Conservation (phyloP, 1,140 invertebrate species). For the Pogonus chalceus region DNA sequence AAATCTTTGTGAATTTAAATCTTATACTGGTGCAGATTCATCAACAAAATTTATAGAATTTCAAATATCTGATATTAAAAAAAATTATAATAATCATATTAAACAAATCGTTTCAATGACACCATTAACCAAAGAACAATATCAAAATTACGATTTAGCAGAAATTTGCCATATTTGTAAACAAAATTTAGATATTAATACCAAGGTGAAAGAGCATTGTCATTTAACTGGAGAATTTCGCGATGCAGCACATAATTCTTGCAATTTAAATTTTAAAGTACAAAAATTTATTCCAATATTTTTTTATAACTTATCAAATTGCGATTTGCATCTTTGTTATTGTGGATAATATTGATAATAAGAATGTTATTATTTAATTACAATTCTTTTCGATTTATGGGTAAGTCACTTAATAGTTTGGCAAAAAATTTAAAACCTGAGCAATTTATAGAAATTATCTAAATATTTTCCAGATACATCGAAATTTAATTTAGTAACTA, state of each 20-base stretch:
- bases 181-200: constrained; percentile 15
- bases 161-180: constrained; percentile 28
- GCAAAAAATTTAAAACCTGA: too few relatives aligned
- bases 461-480: too few relatives aligned
- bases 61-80: constrained; percentile 18
- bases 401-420: too few relatives aligned
- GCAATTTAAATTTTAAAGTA: constrained; percentile 31
- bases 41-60: constrained; percentile 22
- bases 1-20: too few relatives aligned
- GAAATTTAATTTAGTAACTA: too few relatives aligned
- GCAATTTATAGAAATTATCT: too few relatives aligned
- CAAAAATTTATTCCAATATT: constrained; percentile 20
- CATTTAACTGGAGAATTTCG: constrained; percentile 30
- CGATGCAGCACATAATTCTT: constrained; percentile 29
- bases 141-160: too few relatives aligned
- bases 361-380: too few relatives aligned
- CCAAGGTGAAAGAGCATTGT: constrained; percentile 27
- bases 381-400: too few relatives aligned
- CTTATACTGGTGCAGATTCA: constrained; percentile 22
- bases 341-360: too few relatives aligned
- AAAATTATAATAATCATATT: constrained; percentile 17
- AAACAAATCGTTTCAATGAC: constrained; percentile 17
- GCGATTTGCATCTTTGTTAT: too few relatives aligned
- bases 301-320: constrained; percentile 21
- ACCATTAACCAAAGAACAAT: constrained; percentile 1